Conservation (phyloP, 2,888 invertebrate genomes). For the Athalia cordata region DNA sequence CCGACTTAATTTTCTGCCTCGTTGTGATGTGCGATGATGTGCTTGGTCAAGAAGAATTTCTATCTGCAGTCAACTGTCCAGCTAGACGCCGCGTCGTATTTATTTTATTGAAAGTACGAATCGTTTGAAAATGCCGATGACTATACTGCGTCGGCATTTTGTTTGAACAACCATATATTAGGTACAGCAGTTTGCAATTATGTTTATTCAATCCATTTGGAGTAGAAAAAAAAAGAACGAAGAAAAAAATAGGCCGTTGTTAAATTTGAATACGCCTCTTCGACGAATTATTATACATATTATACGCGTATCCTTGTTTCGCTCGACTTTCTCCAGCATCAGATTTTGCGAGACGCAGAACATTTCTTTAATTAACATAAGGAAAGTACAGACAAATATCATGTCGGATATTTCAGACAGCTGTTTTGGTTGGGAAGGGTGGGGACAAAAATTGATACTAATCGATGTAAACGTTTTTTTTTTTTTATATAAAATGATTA, state of each 20-base stretch:
- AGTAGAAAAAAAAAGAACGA: too few species aligned
- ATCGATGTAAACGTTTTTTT: background rate
- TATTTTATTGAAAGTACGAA: too few species aligned
- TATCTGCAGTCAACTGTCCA: too few species aligned
- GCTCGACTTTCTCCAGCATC: conserved; percentile 27
- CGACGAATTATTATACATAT: background rate
- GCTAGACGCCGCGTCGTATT: too few species aligned
- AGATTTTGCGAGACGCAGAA: background rate
- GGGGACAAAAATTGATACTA: background rate
- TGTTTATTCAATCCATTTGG: too few species aligned
- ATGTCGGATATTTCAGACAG: background rate
- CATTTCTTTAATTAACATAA: conserved; percentile 33
- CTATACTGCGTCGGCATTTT: too few species aligned
- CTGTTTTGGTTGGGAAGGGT: background rate
- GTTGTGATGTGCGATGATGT: background rate
- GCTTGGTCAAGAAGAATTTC: background rate
- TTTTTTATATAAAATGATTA: conserved; percentile 60
- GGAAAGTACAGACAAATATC: conserved; percentile 15
- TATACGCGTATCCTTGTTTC: background rate
- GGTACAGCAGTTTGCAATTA: too few species aligned
- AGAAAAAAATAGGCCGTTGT: conserved; percentile 8
- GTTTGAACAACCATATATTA: too few species aligned
- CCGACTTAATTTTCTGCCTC: conserved; percentile 25
- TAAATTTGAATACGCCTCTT: background rate
- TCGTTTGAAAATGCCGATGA: too few species aligned